Conservation (phyloP, 2,888 invertebrate species). For the Torymus auratus region DNA sequence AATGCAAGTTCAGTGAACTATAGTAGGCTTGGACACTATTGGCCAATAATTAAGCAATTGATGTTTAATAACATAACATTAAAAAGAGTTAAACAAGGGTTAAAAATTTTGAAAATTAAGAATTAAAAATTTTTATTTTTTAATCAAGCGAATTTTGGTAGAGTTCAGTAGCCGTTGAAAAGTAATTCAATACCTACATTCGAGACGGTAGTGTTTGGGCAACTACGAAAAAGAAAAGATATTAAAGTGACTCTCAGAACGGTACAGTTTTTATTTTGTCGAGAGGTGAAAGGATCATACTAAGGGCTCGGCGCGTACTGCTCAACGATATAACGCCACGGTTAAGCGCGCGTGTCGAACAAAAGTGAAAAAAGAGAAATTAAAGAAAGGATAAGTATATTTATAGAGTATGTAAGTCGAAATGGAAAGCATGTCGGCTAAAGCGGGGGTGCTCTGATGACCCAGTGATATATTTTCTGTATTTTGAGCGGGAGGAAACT, state of each 20-base stretch:
- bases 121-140: background rate
- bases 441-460: slow-evolving; percentile 69
- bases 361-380: slow-evolving; percentile 61
- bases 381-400: slow-evolving; percentile 50
- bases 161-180: background rate
- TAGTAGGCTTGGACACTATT: slow-evolving; percentile 26
- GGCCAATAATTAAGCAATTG: slow-evolving; percentile 47
- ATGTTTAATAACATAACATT: slow-evolving; percentile 34
- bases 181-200: slow-evolving; percentile 2
- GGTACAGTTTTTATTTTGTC: slow-evolving; percentile 17
- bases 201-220: background rate
- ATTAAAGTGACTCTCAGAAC: background rate
- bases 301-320: background rate
- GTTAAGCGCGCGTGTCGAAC: slow-evolving; percentile 6
- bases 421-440: slow-evolving; percentile 69
- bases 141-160: slow-evolving; percentile 11
- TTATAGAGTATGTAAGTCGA: slow-evolving; percentile 54
- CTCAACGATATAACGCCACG: background rate
- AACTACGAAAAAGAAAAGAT: background rate
- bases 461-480: slow-evolving; percentile 72
- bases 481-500: background rate
- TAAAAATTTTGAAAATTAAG: too few relatives aligned
- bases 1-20: slow-evolving; percentile 44
- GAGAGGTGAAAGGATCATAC: slow-evolving; percentile 42
- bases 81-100: background rate